Evolutionary conservation across 2,888 invertebrate genomes (phyloP).

Genomic region (Perizoma affinitatum): DNA sequence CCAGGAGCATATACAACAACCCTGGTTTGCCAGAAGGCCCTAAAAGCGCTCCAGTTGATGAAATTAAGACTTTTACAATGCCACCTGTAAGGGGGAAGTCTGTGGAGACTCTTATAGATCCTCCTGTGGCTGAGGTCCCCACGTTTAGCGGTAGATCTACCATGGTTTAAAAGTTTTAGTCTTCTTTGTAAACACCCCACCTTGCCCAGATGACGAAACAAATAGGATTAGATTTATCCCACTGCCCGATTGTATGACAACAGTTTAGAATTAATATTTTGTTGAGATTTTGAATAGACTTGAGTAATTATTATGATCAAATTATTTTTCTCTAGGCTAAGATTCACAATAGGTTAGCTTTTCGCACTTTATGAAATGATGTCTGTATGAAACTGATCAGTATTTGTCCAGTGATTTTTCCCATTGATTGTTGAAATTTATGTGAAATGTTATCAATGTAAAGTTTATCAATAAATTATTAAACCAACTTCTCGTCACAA

Average conservation of each 20-base stretch:
- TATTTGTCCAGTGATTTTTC: slow-evolving; percentile 55
- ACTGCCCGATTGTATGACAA: slow-evolving; percentile 60
- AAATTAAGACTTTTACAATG: slow-evolving; percentile 74
- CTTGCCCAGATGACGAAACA: slow-evolving; percentile 28
- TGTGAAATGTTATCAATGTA: slow-evolving; percentile 40
- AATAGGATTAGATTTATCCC: slow-evolving; percentile 27
- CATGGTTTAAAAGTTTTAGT: slow-evolving; percentile 63
- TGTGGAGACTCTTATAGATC: slow-evolving; percentile 75
- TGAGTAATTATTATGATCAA: slow-evolving; percentile 2
- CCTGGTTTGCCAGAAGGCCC: slow-evolving; percentile 72
- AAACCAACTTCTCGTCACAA: slow-evolving; percentile 52
- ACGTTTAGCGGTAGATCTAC: slow-evolving; percentile 76
- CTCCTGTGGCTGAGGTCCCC: slow-evolving; percentile 65
- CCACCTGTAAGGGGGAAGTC: slow-evolving; percentile 74
- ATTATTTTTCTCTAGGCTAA: slow-evolving; percentile 20
- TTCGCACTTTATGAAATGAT: slow-evolving; percentile 54
- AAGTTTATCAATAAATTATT: slow-evolving; percentile 41
- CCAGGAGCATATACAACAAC: slow-evolving; percentile 68
- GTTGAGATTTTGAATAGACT: slow-evolving; percentile 1
- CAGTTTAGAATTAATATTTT: slow-evolving; percentile 11
- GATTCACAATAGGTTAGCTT: slow-evolving; percentile 43
- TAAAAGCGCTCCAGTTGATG: slow-evolving; percentile 70
- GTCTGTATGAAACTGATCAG: slow-evolving; percentile 31
- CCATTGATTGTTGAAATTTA: slow-evolving; percentile 67
- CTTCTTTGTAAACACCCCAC: slow-evolving; percentile 28